Percentiles rank a stretch among this genome's conserved stretches.
Evolutionary conservation across 1,140 invertebrate species (phyloP).

Genomic region (Helicoverpa zea): DNA sequence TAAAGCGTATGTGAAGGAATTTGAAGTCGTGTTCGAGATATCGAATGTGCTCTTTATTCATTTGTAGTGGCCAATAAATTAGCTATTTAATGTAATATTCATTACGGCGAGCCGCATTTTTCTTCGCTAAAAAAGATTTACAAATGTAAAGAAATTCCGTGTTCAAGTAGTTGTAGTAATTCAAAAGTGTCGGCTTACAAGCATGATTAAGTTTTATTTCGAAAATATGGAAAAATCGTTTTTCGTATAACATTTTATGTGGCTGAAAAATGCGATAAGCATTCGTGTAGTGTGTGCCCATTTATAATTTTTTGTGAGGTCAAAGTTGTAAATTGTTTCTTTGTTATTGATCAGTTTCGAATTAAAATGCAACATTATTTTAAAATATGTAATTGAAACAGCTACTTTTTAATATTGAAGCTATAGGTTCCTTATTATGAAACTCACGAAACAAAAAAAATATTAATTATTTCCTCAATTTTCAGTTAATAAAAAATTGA

Average conservation of each 20-base stretch:
- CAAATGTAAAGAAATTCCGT: slow-evolving; percentile 28
- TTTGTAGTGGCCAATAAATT: slow-evolving; percentile 36
- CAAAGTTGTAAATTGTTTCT: too few relatives aligned
- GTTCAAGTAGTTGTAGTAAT: background rate
- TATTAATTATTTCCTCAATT: too few relatives aligned
- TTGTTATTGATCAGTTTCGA: too few relatives aligned
- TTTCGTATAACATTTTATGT: background rate
- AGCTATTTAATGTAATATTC: slow-evolving; percentile 41
- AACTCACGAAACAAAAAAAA: too few relatives aligned
- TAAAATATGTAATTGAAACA: too few relatives aligned
- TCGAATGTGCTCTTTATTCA: slow-evolving; percentile 32
- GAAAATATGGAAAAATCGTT: slow-evolving; percentile 16
- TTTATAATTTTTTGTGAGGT: background rate
- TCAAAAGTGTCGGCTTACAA: slow-evolving; percentile 19
- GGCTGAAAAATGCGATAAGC: background rate
- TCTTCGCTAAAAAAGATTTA: slow-evolving; percentile 22
- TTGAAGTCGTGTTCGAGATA: slow-evolving; percentile 16
- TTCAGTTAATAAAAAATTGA: too few relatives aligned
- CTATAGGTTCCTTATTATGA: too few relatives aligned
- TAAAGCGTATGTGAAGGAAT: slow-evolving; percentile 32
- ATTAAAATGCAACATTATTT: too few relatives aligned
- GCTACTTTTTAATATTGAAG: too few relatives aligned
- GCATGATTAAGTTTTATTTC: slow-evolving; percentile 28
- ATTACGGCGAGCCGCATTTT: slow-evolving; percentile 34
- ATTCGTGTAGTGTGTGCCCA: background rate